phyloP scores from a whole-genome alignment of 1,140 invertebrate genomes.

The Brachionus rubens region DNA sequence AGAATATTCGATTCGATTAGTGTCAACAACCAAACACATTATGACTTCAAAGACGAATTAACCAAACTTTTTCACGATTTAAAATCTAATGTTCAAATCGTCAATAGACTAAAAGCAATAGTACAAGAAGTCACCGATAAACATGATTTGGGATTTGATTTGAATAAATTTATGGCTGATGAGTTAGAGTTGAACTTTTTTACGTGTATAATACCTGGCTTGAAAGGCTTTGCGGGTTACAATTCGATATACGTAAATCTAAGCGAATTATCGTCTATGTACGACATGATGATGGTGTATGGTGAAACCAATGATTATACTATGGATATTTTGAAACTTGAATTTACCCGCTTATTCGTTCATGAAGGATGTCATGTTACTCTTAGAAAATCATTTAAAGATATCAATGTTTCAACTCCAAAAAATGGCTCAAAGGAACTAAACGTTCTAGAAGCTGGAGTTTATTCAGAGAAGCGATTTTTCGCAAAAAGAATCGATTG shows the following conservation, averaged over 20 bases:
- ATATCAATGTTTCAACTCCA: no score
- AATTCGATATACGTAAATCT: neutral
- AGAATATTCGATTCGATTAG: neutral
- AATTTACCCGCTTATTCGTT: no score
- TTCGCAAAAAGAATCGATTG: no score
- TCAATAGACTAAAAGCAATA: neutral
- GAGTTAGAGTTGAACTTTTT: neutral
- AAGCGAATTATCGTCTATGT: neutral
- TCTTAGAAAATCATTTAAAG: no score
- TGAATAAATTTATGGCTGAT: neutral
- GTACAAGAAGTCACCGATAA: neutral
- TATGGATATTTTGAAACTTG: no score
- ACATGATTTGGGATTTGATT: neutral
- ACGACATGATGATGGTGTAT: no score
- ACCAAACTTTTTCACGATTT: neutral
- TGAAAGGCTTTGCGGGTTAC: neutral
- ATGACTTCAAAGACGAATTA: neutral
- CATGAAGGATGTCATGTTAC: no score
- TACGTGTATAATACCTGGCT: neutral
- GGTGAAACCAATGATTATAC: no score
- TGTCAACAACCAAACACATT: neutral
- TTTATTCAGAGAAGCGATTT: no score
- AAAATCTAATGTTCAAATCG: neutral
- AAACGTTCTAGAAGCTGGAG: no score
- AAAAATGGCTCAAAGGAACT: no score